These are phyloP conservation scores for Cerceris rybyensis DNA, from an alignment of 2,888 invertebrate species.

Conservation along the genomic window DNA sequence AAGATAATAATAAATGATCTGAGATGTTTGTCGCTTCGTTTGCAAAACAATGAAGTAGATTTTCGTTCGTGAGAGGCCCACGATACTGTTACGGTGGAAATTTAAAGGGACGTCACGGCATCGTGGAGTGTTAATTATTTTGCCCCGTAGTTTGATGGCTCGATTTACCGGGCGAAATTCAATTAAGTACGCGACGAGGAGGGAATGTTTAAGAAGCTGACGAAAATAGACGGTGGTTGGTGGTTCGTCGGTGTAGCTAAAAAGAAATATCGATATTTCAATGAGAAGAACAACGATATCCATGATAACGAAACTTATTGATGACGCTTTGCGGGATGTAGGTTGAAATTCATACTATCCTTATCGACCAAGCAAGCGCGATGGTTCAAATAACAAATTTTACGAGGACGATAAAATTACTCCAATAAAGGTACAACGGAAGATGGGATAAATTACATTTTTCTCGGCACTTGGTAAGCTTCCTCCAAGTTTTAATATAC, in stretches of 20 bases:
- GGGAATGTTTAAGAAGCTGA: background rate
- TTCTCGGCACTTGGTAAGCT: constrained; percentile 28
- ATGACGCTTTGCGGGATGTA: constrained; percentile 26
- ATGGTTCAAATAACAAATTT: constrained; percentile 39
- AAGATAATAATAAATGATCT: no score
- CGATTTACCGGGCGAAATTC: no score
- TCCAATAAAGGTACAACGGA: constrained; percentile 29
- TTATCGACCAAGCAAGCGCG: constrained; percentile 21
- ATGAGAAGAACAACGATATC: background rate
- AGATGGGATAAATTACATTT: constrained; percentile 48
- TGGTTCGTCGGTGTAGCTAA: constrained; percentile 11
- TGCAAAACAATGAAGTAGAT: no score
- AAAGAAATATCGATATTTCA: constrained; percentile 28
- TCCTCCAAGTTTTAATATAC: constrained; percentile 49
- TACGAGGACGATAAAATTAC: constrained; percentile 51
- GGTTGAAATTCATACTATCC: constrained; percentile 37
- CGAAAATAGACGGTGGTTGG: background rate
- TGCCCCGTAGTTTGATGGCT: no score
- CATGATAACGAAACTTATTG: constrained; percentile 39
- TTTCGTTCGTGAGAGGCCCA: no score
- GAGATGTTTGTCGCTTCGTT: no score
- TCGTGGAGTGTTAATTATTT: no score
- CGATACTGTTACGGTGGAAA: no score
- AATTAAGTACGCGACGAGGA: no score
- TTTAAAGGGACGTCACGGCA: no score